Evolutionary conservation across 2,888 invertebrate species (phyloP).

Genomic region (Platycheirus rosarum): DNA sequence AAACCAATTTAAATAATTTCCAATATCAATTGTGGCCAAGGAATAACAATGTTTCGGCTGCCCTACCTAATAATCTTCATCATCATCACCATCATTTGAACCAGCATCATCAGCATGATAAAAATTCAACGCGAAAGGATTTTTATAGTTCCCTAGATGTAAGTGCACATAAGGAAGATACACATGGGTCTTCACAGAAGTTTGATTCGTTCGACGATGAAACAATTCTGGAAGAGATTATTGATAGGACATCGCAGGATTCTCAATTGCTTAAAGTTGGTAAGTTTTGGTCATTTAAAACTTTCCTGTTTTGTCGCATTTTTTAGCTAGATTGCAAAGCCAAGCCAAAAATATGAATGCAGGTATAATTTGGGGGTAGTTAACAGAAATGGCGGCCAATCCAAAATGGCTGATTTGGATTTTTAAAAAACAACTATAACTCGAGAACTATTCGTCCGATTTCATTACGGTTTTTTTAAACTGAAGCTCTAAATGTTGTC

Average conservation of each 20-base stretch:
- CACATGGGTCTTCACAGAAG: slow-evolving; percentile 12
- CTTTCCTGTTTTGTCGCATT: too few species aligned
- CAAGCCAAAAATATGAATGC: too few species aligned
- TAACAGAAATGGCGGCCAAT: too few species aligned
- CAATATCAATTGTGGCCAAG: slow-evolving; percentile 35
- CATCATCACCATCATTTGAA: slow-evolving; percentile 18
- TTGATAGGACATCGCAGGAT: slow-evolving; percentile 51
- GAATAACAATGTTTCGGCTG: slow-evolving; percentile 1
- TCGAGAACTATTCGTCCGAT: too few species aligned
- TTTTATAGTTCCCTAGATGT: slow-evolving; percentile 31
- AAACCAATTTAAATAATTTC: slow-evolving; percentile 15
- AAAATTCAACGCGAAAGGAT: slow-evolving; percentile 25
- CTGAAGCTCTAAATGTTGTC: too few species aligned
- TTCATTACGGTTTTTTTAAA: too few species aligned
- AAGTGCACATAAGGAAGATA: slow-evolving; percentile 1
- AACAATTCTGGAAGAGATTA: slow-evolving; percentile 45
- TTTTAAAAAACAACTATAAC: too few species aligned
- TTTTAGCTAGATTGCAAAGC: too few species aligned
- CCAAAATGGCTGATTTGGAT: too few species aligned
- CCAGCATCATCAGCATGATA: slow-evolving; percentile 24
- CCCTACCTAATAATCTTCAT: not conserved
- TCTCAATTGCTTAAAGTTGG: slow-evolving; percentile 54
- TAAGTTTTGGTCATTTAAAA: slow-evolving; percentile 26
- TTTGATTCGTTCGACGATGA: slow-evolving; percentile 56
- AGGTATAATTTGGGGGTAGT: too few species aligned